Percentiles rank a stretch among this genome's conserved stretches.
phyloP scores from a whole-genome alignment of 2,113 vertebrate species.

The Microtus oregoni region DNA sequence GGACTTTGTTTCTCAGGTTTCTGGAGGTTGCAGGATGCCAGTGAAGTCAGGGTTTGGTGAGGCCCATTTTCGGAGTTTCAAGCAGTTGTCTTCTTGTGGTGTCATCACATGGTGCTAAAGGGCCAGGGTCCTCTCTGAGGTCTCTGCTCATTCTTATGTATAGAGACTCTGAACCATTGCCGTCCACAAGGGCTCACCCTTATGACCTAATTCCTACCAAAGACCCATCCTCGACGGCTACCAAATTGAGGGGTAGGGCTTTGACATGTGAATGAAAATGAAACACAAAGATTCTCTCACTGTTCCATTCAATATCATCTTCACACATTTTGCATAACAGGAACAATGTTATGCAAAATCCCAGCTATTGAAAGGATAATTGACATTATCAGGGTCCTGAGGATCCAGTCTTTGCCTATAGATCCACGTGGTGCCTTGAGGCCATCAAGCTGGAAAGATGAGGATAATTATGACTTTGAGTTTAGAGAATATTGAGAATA shows the following conservation, averaged over 20 bases:
- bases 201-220: background rate
- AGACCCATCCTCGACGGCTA: background rate
- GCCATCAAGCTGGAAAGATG: no score
- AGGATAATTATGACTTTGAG: background rate
- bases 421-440: no score
- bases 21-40: background rate
- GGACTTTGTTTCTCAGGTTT: background rate
- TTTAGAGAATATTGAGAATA: no score
- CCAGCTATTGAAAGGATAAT: no score
- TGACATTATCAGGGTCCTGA: no score
- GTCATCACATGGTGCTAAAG: background rate
- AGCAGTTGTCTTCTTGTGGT: background rate
- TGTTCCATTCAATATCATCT: background rate
- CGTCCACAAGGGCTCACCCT: background rate
- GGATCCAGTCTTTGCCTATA: no score
- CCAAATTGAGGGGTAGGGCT: background rate
- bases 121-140: rapidly evolving
- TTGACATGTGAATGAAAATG: background rate
- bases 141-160: background rate
- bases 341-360: no score
- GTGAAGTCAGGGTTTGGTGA: background rate
- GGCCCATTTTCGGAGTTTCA: background rate
- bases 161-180: background rate
- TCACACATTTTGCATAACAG: background rate
- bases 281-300: background rate